Evolutionary conservation across 1,140 invertebrate species (phyloP), one percentile per base, ranked within the genome.

Genomic region (Nomia melanderi): DNA sequence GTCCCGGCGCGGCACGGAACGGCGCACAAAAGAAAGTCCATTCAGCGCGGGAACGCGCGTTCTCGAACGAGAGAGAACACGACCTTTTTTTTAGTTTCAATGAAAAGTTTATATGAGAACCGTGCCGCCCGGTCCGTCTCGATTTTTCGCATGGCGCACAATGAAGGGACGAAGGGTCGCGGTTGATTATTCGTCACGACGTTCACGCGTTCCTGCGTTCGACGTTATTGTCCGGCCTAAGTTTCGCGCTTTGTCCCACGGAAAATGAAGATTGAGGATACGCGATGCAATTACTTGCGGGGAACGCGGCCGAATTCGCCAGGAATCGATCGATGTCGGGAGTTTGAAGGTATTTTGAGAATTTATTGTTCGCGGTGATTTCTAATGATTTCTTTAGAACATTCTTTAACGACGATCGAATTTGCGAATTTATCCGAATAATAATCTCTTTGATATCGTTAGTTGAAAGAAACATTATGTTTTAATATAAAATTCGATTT

Each of bases 141-240:
- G 54, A 39, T 67, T 50, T 41, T 59, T 69, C 69, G 39, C 62
- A 57, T 20, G 23, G 39, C 39, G 33, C 59, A 69, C 59, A 76
- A 76, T 69, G 31, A 69, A 69, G 65, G 41, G 20, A 5, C 39
- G 17, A 47, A 54, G 54, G 65, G 54, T 47, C 9, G 64, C 39
- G 60, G 14, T 44, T 65, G 65, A 69, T 60, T 76, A 76, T 76
- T 59, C 64, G 33, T 69, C n/a, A 36, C 65, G 54, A 76, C 39
- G 11, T 75, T 50, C 47, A 47, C 65, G 54, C 20, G 53, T n/a
- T 23, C 41, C 72, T 23, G 62, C 71, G 59, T 54, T 33, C 7
- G 29, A 17, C 47, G n/a, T 53, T 36, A 23, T 39, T 63, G 63
- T 63, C 62, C 47, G n/a, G 25, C 23, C 20, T 14, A 33, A 23